These are phyloP conservation scores for Drosophila trichaetosa DNA, from an alignment of 2,888 invertebrate genomes.

Conservation along the genomic window DNA sequence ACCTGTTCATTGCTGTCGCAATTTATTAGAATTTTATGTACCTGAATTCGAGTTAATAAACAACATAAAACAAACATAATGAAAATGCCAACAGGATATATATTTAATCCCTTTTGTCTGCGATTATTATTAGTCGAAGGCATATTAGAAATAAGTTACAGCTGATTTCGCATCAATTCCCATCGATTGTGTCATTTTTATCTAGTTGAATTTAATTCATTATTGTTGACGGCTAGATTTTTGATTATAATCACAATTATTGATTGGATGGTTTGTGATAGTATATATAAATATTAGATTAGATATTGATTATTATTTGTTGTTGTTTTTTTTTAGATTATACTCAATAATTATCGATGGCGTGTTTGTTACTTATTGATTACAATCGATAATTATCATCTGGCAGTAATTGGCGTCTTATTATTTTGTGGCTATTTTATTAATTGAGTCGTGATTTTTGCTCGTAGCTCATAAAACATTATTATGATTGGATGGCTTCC, in stretches of 20 bases:
- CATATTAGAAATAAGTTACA: neutral
- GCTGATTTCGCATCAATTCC: neutral
- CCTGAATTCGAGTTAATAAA: slow-evolving; percentile 21
- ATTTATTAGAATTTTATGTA: slow-evolving; percentile 28
- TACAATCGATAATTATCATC: neutral
- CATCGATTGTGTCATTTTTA: neutral
- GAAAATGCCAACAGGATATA: neutral
- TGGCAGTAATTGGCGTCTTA: neutral
- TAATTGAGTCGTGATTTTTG: neutral
- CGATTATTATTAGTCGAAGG: neutral
- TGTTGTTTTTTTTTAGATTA: neutral
- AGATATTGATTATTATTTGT: neutral
- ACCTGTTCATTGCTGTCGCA: slow-evolving; percentile 9
- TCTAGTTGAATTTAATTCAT: neutral
- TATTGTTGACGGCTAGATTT: neutral
- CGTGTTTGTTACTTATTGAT: neutral
- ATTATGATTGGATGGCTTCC: neutral
- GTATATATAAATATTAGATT: neutral
- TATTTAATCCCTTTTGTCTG: neutral
- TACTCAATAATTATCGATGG: neutral
- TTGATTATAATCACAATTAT: neutral
- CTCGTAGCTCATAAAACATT: neutral
- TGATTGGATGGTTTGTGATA: neutral
- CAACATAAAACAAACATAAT: slow-evolving; percentile 26
- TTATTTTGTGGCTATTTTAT: neutral